Evolutionary conservation across 1,140 invertebrate genomes (phyloP).

Genomic region (Drosophila tristis): DNA sequence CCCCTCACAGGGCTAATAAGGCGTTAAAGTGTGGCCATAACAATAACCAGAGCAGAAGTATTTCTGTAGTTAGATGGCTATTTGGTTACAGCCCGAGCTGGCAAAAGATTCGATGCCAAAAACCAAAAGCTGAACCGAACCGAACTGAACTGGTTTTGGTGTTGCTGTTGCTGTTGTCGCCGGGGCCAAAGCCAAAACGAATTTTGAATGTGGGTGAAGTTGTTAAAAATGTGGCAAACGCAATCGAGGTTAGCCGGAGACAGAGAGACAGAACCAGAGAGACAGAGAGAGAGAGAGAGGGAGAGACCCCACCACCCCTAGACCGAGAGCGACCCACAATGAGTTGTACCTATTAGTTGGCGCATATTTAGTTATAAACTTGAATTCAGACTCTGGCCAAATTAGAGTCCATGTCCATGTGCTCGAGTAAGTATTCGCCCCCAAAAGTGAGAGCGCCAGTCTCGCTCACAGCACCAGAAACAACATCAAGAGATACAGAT

Average conservation of each 20-base stretch:
- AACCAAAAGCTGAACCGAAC: conserved; percentile 31
- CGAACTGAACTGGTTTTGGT: conserved; percentile 64
- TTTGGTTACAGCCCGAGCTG: conserved; percentile 40
- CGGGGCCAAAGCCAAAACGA: conserved; percentile 72
- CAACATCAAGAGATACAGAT: conserved; percentile 21
- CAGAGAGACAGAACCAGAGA: no score
- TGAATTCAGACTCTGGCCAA: conserved; percentile 73
- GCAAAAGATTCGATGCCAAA: conserved; percentile 41
- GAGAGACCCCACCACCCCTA: conserved; percentile 4
- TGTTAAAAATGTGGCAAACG: conserved; percentile 79
- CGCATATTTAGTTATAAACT: conserved; percentile 79
- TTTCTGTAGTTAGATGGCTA: conserved; percentile 26
- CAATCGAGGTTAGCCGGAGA: conserved; percentile 68
- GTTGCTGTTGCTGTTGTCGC: not conserved
- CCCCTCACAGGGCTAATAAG: not conserved
- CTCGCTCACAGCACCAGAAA: not conserved
- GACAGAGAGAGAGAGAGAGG: conserved; percentile 11
- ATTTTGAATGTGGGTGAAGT: conserved; percentile 82
- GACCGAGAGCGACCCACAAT: not conserved
- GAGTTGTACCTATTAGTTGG: conserved; percentile 43
- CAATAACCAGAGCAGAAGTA: conserved; percentile 14
- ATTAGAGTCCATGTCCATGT: conserved; percentile 47
- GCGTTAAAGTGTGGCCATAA: not conserved
- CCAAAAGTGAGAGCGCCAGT: conserved; percentile 34
- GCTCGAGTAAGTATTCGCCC: not conserved